Percentiles rank a stretch among this genome's conserved stretches.
Evolutionary conservation across 2,797 vertebrate genomes (phyloP).

Genomic region (Champsocephalus esox): DNA sequence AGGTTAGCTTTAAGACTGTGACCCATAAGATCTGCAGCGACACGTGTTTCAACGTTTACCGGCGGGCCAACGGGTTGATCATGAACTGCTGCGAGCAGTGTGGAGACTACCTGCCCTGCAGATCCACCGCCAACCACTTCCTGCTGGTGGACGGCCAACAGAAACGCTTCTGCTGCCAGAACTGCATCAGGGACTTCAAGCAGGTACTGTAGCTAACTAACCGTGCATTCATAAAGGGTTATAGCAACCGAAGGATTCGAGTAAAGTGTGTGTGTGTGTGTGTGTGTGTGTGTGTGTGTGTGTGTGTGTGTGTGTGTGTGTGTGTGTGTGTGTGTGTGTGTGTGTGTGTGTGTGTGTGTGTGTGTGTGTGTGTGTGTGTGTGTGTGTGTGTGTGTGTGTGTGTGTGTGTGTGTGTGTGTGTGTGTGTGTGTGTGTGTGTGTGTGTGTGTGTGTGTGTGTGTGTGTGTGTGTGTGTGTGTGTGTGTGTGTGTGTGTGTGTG

Average conservation of each 20-base stretch:
- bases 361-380: no score
- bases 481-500: no score
- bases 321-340: no score
- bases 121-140: constrained; percentile 94
- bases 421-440: no score
- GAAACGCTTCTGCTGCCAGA: constrained; percentile 98
- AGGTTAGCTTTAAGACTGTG: constrained; percentile 99
- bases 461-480: no score
- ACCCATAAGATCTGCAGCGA: constrained; percentile 99
- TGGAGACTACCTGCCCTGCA: constrained; percentile 96
- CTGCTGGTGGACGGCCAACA: constrained; percentile 96
- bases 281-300: no score
- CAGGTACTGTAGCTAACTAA: constrained; percentile 86
- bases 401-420: no score
- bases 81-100: constrained; percentile 99
- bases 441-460: no score
- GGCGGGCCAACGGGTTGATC: constrained; percentile 96
- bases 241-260: no score
- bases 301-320: no score
- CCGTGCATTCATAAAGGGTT: neutral
- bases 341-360: no score
- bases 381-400: no score
- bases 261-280: neutral
- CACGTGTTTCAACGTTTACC: constrained; percentile 96
- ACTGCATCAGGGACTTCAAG: constrained; percentile 97